A percentile compares a stretch with the other conserved stretches of the same genome.
phyloP scores from a whole-genome alignment of 2,888 invertebrate genomes.

The Polydrusus tereticollis region DNA sequence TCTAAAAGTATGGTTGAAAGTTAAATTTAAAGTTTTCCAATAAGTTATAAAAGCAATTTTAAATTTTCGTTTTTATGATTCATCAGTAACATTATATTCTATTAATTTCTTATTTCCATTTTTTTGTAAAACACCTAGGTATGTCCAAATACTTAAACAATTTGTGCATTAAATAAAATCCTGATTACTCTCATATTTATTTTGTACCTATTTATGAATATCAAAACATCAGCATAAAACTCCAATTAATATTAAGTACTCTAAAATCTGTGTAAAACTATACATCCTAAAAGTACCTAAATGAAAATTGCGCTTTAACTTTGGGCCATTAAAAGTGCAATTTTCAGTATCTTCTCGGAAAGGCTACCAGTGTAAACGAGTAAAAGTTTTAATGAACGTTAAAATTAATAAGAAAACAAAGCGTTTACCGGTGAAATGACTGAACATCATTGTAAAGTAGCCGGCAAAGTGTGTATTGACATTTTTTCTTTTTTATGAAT shows the following conservation, averaged over 20 bases:
- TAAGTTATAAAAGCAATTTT: no score
- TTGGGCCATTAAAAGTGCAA: slow-evolving; percentile 25
- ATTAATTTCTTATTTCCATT: no score
- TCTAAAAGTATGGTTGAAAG: no score
- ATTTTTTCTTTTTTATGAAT: neutral
- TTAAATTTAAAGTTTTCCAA: no score
- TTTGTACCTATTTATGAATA: no score
- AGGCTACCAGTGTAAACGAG: slow-evolving; percentile 18
- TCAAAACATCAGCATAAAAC: neutral
- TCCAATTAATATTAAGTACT: neutral
- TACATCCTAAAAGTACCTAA: slow-evolving; percentile 11
- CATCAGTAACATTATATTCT: no score
- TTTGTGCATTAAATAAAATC: no score
- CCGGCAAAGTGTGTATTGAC: neutral
- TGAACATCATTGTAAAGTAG: slow-evolving; percentile 2
- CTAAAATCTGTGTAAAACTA: neutral
- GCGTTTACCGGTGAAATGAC: slow-evolving; percentile 8
- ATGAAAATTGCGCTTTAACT: slow-evolving; percentile 27
- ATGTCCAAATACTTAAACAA: no score
- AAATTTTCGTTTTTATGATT: no score
- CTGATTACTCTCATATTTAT: no score
- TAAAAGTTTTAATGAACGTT: slow-evolving; percentile 31
- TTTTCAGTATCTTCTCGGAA: slow-evolving; percentile 28
- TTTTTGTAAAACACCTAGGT: no score
- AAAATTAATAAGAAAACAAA: slow-evolving; percentile 29